Conservation (phyloP, 2,113 vertebrate species). For the Diadophis punctatus region DNA sequence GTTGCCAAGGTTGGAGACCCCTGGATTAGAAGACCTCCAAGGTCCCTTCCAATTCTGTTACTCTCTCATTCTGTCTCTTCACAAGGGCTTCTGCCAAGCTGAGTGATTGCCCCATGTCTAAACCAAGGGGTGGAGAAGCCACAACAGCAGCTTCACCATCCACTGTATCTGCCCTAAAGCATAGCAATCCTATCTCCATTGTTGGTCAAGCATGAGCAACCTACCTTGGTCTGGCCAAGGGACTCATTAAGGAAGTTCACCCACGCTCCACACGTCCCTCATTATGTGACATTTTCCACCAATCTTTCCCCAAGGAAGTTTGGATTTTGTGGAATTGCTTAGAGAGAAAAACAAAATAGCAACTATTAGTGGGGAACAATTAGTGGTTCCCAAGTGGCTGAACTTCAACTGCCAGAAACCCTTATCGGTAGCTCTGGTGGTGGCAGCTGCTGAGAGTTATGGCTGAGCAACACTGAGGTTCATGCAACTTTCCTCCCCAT, state of each 20-base stretch:
- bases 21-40: neutral
- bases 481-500: neutral
- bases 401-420: neutral
- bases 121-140: neutral
- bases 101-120: neutral
- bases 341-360: neutral
- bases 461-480: neutral
- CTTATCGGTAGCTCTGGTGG: neutral
- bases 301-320: neutral
- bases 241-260: neutral
- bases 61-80: neutral
- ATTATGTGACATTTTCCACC: neutral
- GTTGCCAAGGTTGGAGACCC: no score
- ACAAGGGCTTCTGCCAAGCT: neutral
- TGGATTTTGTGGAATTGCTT: neutral
- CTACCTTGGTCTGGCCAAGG: neutral
- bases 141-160: neutral
- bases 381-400: neutral
- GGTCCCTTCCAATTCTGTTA: neutral
- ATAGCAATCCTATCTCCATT: neutral
- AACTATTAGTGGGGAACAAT: neutral
- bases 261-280: neutral
- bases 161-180: neutral
- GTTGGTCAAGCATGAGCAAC: neutral
- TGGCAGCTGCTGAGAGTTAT: neutral